Evolutionary conservation across 2,113 vertebrate genomes (phyloP).

Genomic region (Microtus ochrogaster): DNA sequence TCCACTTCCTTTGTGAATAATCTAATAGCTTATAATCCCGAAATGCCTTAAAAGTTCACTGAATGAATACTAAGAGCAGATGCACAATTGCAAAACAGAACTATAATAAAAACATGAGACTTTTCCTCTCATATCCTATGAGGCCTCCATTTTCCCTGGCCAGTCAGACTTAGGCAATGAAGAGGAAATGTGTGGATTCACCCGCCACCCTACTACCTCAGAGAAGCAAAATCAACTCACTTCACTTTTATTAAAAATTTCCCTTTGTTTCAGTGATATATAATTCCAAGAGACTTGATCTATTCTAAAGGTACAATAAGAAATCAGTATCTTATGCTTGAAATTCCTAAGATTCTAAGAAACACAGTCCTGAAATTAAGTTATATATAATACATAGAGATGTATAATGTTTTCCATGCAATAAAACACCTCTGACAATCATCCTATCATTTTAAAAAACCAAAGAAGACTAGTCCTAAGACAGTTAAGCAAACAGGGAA

Average conservation of each 20-base stretch:
- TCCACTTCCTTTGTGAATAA: not conserved
- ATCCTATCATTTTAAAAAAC: conserved; percentile 21
- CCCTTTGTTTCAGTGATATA: not conserved
- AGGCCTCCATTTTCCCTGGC: not conserved
- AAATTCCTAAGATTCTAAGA: conserved; percentile 2
- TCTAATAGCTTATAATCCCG: not conserved
- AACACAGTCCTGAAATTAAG: not conserved
- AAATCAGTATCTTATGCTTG: conserved; percentile 13
- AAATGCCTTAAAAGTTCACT: not conserved
- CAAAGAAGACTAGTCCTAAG: not conserved
- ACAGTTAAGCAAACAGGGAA: not conserved
- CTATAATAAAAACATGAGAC: not conserved
- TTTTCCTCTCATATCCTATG: not conserved
- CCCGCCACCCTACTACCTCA: not conserved
- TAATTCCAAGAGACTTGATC: not conserved
- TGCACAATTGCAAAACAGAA: not conserved
- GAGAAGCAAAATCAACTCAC: not conserved
- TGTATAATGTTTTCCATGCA: conserved; percentile 13
- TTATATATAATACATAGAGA: not conserved
- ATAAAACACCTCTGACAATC: conserved; percentile 10
- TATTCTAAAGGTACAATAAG: not conserved
- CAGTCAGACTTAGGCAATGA: not conserved
- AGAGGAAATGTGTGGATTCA: not conserved
- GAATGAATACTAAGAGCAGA: not conserved
- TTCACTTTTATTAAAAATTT: not conserved